Conservation (phyloP, 2,797 vertebrate species). For the Clarias platycephalus region DNA sequence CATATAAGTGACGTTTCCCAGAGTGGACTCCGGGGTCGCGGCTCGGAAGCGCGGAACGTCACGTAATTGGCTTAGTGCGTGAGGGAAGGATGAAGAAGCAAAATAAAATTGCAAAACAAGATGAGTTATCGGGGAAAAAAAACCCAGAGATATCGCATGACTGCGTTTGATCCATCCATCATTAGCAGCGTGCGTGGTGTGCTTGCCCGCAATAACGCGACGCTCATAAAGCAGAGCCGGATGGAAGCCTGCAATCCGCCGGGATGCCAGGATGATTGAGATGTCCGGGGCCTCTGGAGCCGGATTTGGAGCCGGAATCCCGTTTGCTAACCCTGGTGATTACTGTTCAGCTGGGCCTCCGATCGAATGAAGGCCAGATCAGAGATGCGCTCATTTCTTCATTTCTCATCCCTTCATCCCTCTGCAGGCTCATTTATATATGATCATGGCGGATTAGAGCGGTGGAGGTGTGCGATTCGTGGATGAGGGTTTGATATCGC, state of each 20-base stretch:
- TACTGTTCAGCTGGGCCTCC: constrained; percentile 73
- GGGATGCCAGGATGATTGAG: constrained; percentile 59
- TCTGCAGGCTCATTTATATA: constrained; percentile 39
- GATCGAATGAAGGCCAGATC: constrained; percentile 70
- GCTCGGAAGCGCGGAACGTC: neutral
- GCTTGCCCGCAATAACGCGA: neutral
- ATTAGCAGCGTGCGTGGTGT: constrained; percentile 2
- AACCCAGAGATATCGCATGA: constrained; percentile 31
- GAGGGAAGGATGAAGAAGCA: neutral
- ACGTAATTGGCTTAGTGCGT: neutral
- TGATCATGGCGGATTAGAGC: constrained; percentile 32
- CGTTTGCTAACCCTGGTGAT: constrained; percentile 78
- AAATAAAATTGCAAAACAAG: neutral
- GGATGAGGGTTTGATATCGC: constrained; percentile 24
- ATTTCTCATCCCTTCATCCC: constrained; percentile 23
- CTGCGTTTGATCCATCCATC: constrained; percentile 27
- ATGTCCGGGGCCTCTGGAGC: constrained; percentile 65
- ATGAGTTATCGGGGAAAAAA: neutral
- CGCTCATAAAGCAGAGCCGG: constrained; percentile 25
- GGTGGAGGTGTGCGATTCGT: constrained; percentile 28
- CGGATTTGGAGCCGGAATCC: constrained; percentile 69
- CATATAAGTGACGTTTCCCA: neutral
- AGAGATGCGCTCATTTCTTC: constrained; percentile 32
- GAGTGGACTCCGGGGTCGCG: neutral
- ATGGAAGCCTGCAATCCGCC: constrained; percentile 30